Conservation (phyloP, 2,797 vertebrate species). For the Xiphophorus birchmanni region DNA sequence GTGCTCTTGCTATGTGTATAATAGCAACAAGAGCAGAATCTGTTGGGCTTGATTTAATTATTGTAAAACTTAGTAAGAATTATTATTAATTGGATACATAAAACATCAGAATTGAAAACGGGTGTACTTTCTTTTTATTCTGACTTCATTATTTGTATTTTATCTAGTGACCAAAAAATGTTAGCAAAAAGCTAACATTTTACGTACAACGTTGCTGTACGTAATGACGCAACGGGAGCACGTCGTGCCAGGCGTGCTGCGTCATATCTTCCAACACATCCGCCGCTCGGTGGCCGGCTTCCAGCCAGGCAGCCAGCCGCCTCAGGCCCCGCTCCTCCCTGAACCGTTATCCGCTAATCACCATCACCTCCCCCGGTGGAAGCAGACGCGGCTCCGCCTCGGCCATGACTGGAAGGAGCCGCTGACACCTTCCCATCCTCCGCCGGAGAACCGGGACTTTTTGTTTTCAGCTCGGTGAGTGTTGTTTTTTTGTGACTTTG, state of each 20-base stretch:
- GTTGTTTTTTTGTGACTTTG: neutral
- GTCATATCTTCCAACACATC: constrained; percentile 83
- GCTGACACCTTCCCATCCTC: neutral
- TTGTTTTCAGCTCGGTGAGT: constrained; percentile 54
- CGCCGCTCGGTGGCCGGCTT: constrained; percentile 69
- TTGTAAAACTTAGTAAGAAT: neutral
- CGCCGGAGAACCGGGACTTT: constrained; percentile 34
- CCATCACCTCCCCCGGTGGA: neutral
- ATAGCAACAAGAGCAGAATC: neutral
- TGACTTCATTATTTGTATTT: neutral
- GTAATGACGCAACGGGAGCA: constrained; percentile 21
- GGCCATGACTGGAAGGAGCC: constrained; percentile 50
- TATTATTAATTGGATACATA: neutral
- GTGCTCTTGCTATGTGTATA: no score
- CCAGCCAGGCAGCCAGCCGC: constrained; percentile 27
- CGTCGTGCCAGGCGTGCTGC: constrained; percentile 34
- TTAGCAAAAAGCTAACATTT: neutral
- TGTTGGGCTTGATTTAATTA: neutral
- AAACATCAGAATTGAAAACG: neutral
- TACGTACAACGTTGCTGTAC: constrained; percentile 8
- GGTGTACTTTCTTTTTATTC: neutral
- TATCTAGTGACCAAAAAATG: neutral
- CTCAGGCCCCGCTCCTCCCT: constrained; percentile 45
- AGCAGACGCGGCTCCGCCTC: constrained; percentile 23
- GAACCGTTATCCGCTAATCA: constrained; percentile 52